Percentiles rank a stretch among this genome's conserved stretches.
Conservation (phyloP, 2,888 invertebrate genomes). For the Drosophila lacicola region DNA sequence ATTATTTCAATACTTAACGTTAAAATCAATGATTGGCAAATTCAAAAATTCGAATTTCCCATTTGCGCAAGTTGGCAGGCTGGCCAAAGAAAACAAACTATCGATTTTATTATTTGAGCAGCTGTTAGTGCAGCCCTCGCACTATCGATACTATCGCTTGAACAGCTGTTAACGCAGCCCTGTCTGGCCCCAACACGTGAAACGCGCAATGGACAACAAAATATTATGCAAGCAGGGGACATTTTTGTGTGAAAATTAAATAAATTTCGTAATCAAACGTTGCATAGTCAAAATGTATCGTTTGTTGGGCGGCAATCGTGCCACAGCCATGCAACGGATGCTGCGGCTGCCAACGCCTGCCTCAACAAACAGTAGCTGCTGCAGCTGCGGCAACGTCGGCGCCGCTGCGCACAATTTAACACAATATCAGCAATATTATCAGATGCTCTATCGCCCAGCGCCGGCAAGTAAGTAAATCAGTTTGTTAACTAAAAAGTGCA, state of each 20-base stretch:
- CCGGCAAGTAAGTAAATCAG: slow-evolving; percentile 58
- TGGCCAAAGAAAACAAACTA: not conserved
- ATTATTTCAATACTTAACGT: slow-evolving; percentile 23
- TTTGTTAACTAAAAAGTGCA: not conserved
- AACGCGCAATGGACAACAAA: slow-evolving; percentile 59
- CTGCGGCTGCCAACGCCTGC: slow-evolving; percentile 60
- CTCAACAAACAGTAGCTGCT: slow-evolving; percentile 43
- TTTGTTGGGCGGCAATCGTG: slow-evolving; percentile 71
- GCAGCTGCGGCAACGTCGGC: slow-evolving; percentile 32
- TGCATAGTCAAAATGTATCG: slow-evolving; percentile 78
- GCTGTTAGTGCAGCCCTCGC: slow-evolving; percentile 30
- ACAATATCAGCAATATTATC: slow-evolving; percentile 71
- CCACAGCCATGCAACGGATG: slow-evolving; percentile 69
- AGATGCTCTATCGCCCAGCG: slow-evolving; percentile 66
- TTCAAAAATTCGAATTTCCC: not conserved
- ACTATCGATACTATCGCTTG: slow-evolving; percentile 13
- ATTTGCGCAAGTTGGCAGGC: slow-evolving; percentile 15
- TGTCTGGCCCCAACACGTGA: slow-evolving; percentile 53
- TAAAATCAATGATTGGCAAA: slow-evolving; percentile 33
- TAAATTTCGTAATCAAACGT: slow-evolving; percentile 23
- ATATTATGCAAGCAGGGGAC: slow-evolving; percentile 79
- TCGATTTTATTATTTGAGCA: not conserved
- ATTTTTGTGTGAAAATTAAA: slow-evolving; percentile 51
- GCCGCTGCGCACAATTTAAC: slow-evolving; percentile 50
- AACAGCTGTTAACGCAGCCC: slow-evolving; percentile 28